phyloP scores from a whole-genome alignment of 2,113 vertebrate species.

The Pollachius pollachius region DNA sequence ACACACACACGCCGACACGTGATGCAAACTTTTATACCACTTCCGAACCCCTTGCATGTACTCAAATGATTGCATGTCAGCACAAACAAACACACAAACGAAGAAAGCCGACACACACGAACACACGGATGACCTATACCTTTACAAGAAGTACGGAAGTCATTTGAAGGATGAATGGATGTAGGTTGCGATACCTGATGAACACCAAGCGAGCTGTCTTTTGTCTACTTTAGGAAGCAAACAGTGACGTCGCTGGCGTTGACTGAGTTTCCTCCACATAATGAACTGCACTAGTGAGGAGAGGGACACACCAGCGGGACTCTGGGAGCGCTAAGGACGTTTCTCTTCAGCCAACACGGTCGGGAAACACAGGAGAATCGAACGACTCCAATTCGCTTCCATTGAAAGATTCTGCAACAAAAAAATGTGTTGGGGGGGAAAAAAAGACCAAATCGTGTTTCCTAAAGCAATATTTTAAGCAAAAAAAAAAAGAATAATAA shows the following conservation, averaged over 20 bases:
- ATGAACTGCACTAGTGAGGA: too few relatives aligned
- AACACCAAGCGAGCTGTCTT: too few relatives aligned
- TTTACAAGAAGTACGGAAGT: too few relatives aligned
- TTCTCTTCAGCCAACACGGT: too few relatives aligned
- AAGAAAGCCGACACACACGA: background rate
- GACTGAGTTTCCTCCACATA: too few relatives aligned
- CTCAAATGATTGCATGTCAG: conserved; percentile 18
- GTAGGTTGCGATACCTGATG: too few relatives aligned
- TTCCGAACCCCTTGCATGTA: conserved; percentile 1
- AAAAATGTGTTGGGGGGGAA: conserved; percentile 30
- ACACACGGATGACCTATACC: background rate
- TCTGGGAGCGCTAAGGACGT: too few relatives aligned
- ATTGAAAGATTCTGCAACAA: conserved; percentile 30
- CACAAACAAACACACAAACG: conserved; percentile 14
- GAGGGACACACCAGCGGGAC: too few relatives aligned
- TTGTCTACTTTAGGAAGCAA: too few relatives aligned
- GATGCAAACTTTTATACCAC: conserved; percentile 45
- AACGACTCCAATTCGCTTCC: conserved; percentile 15
- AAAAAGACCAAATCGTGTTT: conserved; percentile 68
- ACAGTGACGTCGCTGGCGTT: too few relatives aligned
- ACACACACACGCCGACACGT: too few relatives aligned
- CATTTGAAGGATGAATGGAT: too few relatives aligned
- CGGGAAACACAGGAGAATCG: background rate
- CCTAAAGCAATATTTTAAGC: conserved; percentile 76
- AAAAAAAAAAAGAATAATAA: conserved; percentile 51